Percentiles rank a stretch among this genome's conserved stretches.
These are phyloP conservation scores for Syndactyla subalaris DNA, from an alignment of 2,797 vertebrate species.

Conservation along the genomic window DNA sequence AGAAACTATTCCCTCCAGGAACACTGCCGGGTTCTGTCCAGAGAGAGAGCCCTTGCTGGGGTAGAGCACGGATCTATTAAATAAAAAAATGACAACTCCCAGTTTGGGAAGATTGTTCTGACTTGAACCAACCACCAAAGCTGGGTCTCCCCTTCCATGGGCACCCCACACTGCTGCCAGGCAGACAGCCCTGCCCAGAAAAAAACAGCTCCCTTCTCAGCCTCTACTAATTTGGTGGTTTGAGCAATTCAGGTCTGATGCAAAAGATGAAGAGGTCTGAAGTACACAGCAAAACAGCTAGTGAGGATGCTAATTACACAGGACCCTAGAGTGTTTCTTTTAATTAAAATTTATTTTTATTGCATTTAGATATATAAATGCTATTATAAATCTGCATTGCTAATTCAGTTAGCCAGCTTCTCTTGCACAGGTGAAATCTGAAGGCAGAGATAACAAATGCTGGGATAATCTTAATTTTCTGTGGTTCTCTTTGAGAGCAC, in stretches of 20 bases:
- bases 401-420: neutral
- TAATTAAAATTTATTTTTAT: constrained; percentile 55
- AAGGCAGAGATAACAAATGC: neutral
- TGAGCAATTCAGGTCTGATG: neutral
- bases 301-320: neutral
- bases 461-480: neutral
- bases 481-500: neutral
- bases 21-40: neutral
- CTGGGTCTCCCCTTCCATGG: neutral
- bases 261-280: constrained; percentile 22
- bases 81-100: neutral
- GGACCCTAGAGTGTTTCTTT: neutral
- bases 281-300: neutral
- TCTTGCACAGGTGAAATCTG: neutral
- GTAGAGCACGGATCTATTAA: neutral
- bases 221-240: neutral
- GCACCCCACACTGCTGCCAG: fast-evolving
- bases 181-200: neutral
- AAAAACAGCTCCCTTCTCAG: neutral
- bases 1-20: neutral
- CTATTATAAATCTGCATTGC: neutral
- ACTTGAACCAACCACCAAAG: neutral
- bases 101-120: neutral
- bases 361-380: constrained; percentile 20
- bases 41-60: neutral